These are phyloP conservation scores for Calosoma granatense DNA, from an alignment of 1,140 invertebrate species.

Conservation along the genomic window DNA sequence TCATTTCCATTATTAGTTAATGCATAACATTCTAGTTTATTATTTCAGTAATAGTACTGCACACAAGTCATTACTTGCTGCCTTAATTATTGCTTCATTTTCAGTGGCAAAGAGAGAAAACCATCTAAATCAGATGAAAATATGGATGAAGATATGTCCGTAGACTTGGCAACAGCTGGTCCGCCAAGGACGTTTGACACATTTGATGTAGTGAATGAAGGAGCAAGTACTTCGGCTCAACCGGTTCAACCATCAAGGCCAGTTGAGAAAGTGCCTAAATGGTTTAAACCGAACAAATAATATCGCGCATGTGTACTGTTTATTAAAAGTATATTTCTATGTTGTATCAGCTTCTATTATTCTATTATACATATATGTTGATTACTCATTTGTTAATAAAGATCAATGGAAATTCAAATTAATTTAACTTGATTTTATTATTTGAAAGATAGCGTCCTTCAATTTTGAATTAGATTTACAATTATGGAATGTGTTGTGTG, in stretches of 20 bases:
- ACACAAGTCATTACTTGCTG: not conserved
- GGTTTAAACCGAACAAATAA: slow-evolving; percentile 34
- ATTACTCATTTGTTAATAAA: no score
- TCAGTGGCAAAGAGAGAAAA: slow-evolving; percentile 22
- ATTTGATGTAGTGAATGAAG: slow-evolving; percentile 18
- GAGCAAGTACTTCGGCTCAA: slow-evolving; percentile 25
- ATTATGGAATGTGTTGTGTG: no score
- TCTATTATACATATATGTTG: not conserved
- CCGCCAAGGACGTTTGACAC: slow-evolving; percentile 15
- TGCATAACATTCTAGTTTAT: no score
- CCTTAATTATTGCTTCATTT: no score
- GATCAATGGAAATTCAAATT: no score
- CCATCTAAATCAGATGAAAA: slow-evolving; percentile 12
- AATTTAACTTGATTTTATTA: no score
- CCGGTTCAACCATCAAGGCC: slow-evolving; percentile 17
- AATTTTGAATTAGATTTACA: no score
- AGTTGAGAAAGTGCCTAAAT: slow-evolving; percentile 34
- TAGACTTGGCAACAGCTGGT: slow-evolving; percentile 17
- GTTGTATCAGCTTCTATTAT: not conserved
- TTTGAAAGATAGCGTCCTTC: no score
- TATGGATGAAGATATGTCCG: slow-evolving; percentile 11
- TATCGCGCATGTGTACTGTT: no score
- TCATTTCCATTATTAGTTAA: no score
- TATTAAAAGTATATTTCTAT: not conserved
- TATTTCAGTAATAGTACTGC: slow-evolving; percentile 7